Conservation (phyloP, 1,140 invertebrate genomes). For the Papilio dardanus region DNA sequence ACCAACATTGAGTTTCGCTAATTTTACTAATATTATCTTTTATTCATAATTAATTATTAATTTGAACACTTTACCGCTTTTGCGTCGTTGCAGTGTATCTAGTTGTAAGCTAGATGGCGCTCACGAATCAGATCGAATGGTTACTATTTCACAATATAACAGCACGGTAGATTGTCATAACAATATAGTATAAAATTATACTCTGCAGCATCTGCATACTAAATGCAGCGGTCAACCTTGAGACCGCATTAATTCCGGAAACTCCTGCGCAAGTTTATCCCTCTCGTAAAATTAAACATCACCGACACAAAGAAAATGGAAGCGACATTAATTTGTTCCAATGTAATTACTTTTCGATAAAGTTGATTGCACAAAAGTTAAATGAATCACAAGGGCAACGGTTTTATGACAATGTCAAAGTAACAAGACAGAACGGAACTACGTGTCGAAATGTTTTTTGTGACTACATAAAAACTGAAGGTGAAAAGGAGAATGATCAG, state of each 20-base stretch:
- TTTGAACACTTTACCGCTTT: too few relatives aligned
- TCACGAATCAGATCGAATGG: not conserved
- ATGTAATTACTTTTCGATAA: conserved; percentile 31
- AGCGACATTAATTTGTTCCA: conserved; percentile 29
- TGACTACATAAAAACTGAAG: not conserved
- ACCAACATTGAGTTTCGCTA: not conserved
- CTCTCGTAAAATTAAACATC: conserved; percentile 54
- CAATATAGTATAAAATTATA: conserved; percentile 9
- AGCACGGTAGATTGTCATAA: conserved; percentile 21
- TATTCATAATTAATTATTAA: too few relatives aligned
- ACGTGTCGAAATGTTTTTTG: not conserved
- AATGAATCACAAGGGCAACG: conserved; percentile 17
- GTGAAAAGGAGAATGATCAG: not conserved
- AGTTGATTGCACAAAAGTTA: conserved; percentile 25
- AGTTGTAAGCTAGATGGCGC: not conserved
- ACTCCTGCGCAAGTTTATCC: conserved; percentile 53
- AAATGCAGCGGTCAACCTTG: conserved; percentile 48
- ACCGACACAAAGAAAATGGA: conserved; percentile 40
- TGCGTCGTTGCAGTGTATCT: not conserved
- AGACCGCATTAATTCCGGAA: conserved; percentile 49
- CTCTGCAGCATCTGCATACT: conserved; percentile 31
- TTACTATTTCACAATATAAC: not conserved
- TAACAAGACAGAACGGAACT: not conserved
- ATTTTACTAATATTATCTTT: too few relatives aligned
- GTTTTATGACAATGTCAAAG: conserved; percentile 20